These are phyloP conservation scores for Tipula unca DNA, from an alignment of 2,888 invertebrate genomes.

Conservation along the genomic window DNA sequence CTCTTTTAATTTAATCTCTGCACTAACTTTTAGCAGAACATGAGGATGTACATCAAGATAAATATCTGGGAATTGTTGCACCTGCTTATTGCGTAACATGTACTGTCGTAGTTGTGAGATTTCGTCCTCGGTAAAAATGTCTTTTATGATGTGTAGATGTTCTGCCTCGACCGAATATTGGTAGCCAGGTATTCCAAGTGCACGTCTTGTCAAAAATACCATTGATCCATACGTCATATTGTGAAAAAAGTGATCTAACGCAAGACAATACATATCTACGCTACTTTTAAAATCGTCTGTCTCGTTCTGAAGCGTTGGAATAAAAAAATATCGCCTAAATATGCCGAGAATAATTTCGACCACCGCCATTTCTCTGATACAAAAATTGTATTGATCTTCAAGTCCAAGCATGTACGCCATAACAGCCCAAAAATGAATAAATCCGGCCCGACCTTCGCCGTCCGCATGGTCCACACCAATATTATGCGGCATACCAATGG, in stretches of 20 bases:
- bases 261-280: not conserved
- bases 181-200: constrained; percentile 15
- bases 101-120: not conserved
- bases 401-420: constrained; percentile 16
- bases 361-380: not conserved
- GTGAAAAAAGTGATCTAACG: not conserved
- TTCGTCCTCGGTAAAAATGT: not conserved
- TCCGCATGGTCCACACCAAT: not conserved
- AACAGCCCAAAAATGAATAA: constrained; percentile 21
- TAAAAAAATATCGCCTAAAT: constrained; percentile 16
- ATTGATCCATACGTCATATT: not conserved
- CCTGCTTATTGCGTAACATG: not conserved
- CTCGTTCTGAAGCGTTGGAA: constrained; percentile 8
- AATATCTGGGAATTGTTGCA: not conserved
- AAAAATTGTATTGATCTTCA: constrained; percentile 20
- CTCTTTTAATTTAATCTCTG: not conserved
- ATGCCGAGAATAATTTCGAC: not conserved
- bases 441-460: constrained; percentile 14
- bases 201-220: not conserved
- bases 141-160: not conserved
- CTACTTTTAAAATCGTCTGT: not conserved
- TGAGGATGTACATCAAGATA: not conserved
- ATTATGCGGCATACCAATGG: not conserved
- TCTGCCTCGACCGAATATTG: not conserved
- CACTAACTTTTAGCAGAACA: not conserved